phyloP scores from a whole-genome alignment of 2,888 invertebrate species.

The Harpalus rufipes region DNA sequence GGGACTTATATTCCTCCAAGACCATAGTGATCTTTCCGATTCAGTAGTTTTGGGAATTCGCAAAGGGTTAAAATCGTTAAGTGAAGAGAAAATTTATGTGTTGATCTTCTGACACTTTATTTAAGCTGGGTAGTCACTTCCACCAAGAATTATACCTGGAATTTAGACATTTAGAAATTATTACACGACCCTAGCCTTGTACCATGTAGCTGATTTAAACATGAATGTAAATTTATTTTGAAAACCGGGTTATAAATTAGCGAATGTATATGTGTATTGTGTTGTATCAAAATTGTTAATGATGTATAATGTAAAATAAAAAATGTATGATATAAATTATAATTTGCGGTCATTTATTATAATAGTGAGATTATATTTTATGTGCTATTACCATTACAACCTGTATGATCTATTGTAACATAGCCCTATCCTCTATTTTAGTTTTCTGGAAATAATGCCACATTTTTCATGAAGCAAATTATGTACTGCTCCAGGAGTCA shows the following conservation, averaged over 20 bases:
- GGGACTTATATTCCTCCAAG: no score
- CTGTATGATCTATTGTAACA: no score
- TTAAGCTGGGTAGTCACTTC: background rate
- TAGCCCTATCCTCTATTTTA: no score
- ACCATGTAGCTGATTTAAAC: constrained; percentile 11
- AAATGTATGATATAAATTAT: background rate
- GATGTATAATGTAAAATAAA: background rate
- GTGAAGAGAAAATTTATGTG: background rate
- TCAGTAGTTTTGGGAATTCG: no score
- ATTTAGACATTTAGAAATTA: constrained; percentile 28
- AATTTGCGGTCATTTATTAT: background rate
- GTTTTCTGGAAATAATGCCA: no score
- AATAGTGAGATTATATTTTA: background rate
- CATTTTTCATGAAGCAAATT: no score
- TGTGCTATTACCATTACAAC: background rate
- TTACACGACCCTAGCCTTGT: constrained; percentile 19
- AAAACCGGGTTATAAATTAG: background rate
- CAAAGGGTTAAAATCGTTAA: no score
- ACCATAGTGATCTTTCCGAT: no score
- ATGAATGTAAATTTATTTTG: constrained; percentile 15
- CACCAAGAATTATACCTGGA: constrained; percentile 30
- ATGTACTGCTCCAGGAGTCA: no score
- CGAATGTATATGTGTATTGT: background rate
- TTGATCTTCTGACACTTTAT: background rate
- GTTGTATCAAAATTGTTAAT: background rate